phyloP scores from a whole-genome alignment of 2,797 vertebrate species.

The Mustela erminea region DNA sequence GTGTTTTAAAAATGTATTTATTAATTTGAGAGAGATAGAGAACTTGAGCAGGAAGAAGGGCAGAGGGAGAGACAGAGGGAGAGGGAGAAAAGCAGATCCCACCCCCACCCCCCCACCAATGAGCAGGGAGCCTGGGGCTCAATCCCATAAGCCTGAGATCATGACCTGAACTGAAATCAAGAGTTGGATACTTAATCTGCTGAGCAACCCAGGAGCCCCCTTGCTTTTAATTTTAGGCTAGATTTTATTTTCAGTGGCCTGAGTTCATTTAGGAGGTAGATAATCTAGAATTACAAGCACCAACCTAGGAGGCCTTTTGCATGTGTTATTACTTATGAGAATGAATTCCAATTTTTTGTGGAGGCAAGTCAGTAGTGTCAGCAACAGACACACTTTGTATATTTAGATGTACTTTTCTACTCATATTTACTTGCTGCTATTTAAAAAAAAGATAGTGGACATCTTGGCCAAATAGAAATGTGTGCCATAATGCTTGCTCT shows the following conservation, averaged over 20 bases:
- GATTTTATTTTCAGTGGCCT: conserved; percentile 1
- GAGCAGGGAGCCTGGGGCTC: neutral
- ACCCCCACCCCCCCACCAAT: neutral
- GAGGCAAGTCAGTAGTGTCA: neutral
- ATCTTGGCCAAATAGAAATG: neutral
- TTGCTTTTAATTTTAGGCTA: neutral
- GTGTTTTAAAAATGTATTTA: neutral
- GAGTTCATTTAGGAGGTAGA: neutral
- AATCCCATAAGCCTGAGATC: neutral
- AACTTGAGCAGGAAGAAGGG: neutral
- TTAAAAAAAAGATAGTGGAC: neutral
- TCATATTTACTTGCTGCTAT: neutral
- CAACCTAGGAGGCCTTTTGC: neutral
- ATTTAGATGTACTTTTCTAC: neutral
- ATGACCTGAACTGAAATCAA: neutral
- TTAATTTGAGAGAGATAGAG: neutral
- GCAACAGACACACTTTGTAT: neutral
- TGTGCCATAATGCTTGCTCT: neutral
- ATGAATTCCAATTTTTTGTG: neutral
- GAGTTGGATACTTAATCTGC: neutral
- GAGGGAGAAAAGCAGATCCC: neutral
- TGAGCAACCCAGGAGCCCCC: neutral
- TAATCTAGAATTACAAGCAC: neutral
- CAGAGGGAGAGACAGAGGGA: neutral
- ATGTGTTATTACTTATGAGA: neutral